Evolutionary conservation across 1,140 invertebrate genomes (phyloP), one percentile per base, ranked within the genome.

Genomic region (Bombus waltoni): DNA sequence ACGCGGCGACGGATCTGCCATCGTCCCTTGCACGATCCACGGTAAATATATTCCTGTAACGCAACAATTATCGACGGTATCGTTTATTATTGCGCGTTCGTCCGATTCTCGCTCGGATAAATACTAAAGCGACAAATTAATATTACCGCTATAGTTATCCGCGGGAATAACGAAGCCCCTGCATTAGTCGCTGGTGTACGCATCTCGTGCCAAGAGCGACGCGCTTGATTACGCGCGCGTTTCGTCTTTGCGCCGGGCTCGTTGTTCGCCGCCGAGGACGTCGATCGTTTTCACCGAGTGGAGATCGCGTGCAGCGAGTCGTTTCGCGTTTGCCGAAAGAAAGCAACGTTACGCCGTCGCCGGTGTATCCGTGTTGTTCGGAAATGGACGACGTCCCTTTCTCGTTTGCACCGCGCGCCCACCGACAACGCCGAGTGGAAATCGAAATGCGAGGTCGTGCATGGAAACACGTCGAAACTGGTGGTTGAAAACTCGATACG

Each of bases 1-100:
- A 78, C 57, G 73, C 25, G 40, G 40, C 73, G 70, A 70, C n/a
- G 57, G 53, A 2, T 53, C 59, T 11, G 47, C 3, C 32, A 66
- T 22, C 71, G 42, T 57, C 38, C 32, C 42, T 22, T 47, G 59
- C 47, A 47, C 53, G 71, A 65, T 53, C 13, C 57, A 53, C 77
- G 66, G 80, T 87, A 88, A 83, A 89, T 89, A 87, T 78, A 90
- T 89, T 81, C 72, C 73, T 83, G 85, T 62, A 87, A 83, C 86
- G 65, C 76, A 72, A 81, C 85, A 89, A 87, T 89, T 89, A 88
- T 79, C 84, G 81, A 81, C 62, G 59, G 76, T 28, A 72, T 81
- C 83, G 74, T 83, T 78, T 78, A 71, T 83, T 83, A 83, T 78
- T 57, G 71, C 75, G 42, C 65, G 65, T 44, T 40, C 62, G 86